These are phyloP conservation scores for Lycophotia porphyrea DNA, from an alignment of 2,888 invertebrate species.

Conservation along the genomic window DNA sequence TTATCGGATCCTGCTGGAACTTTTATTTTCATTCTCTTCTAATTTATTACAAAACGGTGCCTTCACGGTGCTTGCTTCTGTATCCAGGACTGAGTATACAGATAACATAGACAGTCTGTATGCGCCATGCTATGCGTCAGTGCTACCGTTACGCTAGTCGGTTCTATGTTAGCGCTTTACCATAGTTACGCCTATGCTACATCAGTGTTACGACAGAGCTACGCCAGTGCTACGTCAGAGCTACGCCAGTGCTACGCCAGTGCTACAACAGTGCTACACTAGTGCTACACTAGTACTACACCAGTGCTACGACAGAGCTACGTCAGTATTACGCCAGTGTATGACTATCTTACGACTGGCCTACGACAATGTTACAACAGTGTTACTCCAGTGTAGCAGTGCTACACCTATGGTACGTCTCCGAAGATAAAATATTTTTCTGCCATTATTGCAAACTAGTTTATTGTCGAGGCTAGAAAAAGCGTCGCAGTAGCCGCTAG, in stretches of 20 bases:
- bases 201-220: too few species aligned
- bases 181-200: too few species aligned
- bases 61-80: neutral
- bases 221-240: neutral
- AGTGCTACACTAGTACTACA: neutral
- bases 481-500: neutral
- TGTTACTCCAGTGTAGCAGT: neutral
- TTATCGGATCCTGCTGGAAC: slow-evolving; percentile 4
- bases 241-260: neutral
- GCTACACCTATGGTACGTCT: neutral
- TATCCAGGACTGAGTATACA: neutral
- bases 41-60: neutral
- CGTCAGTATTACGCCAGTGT: too few species aligned
- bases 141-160: neutral
- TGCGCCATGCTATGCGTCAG: neutral
- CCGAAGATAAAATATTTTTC: neutral
- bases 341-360: neutral
- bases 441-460: neutral
- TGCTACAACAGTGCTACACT: neutral
- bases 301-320: too few species aligned
- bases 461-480: neutral
- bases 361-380: neutral
- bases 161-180: neutral
- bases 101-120: too few species aligned
- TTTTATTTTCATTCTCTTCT: neutral